These are phyloP conservation scores for Psilanteris sp. DNA, from an alignment of 1,140 invertebrate species.

Conservation along the genomic window DNA sequence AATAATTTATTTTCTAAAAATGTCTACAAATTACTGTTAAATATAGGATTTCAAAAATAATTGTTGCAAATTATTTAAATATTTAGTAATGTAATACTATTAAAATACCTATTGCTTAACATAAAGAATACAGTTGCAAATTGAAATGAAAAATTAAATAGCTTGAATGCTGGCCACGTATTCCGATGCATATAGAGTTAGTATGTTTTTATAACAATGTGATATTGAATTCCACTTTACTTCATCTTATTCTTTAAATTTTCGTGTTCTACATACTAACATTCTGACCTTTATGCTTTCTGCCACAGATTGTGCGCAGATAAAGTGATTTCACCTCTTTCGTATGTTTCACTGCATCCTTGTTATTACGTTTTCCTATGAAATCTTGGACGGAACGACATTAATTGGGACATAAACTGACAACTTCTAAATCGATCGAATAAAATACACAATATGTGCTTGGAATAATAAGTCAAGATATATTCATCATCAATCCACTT, in stretches of 20 bases:
- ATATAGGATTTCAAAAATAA: too few species aligned
- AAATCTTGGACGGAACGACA: conserved; percentile 58
- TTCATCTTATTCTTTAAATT: conserved; percentile 52
- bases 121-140: too few species aligned
- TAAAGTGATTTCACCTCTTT: conserved; percentile 55
- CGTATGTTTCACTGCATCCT: conserved; percentile 39
- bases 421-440: conserved; percentile 54
- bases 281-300: conserved; percentile 31
- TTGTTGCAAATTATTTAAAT: too few species aligned
- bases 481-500: conserved; percentile 20
- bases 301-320: conserved; percentile 44
- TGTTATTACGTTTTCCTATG: conserved; percentile 59
- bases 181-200: conserved; percentile 32
- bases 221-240: conserved; percentile 55
- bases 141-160: too few species aligned
- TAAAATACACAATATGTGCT: conserved; percentile 33
- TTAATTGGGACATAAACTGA: conserved; percentile 62
- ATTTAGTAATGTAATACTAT: too few species aligned
- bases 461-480: conserved; percentile 26
- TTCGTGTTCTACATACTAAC: conserved; percentile 57
- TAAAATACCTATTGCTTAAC: too few species aligned
- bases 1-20: too few species aligned
- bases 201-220: conserved; percentile 49
- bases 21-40: too few species aligned
- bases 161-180: too few species aligned